Conservation (phyloP, 2,797 vertebrate genomes). For the Sebastolobus altivelis region DNA sequence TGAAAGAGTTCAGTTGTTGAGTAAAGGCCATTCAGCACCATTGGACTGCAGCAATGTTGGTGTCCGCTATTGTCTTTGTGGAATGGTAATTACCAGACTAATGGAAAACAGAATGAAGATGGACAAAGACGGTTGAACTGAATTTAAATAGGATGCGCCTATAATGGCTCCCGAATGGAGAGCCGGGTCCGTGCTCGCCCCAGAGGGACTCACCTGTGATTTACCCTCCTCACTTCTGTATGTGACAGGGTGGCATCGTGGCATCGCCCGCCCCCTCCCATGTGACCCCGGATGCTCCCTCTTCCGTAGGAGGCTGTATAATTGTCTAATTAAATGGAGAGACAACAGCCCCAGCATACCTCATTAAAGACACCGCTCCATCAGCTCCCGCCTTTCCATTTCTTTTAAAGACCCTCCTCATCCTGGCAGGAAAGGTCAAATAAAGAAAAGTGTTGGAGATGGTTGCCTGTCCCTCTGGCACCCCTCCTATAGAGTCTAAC, state of each 20-base stretch:
- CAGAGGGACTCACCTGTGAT: slow-evolving; percentile 78
- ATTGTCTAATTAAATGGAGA: slow-evolving; percentile 85
- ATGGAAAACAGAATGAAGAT: slow-evolving; percentile 64
- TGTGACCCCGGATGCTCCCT: slow-evolving; percentile 74
- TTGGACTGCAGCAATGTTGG: slow-evolving; percentile 18
- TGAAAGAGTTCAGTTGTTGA: slow-evolving; percentile 15
- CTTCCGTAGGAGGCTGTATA: slow-evolving; percentile 76
- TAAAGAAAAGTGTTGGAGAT: slow-evolving; percentile 37
- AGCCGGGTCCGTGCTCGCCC: slow-evolving; percentile 44
- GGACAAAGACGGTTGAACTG: slow-evolving; percentile 59
- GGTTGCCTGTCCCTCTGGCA: slow-evolving; percentile 19
- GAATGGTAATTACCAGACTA: slow-evolving; percentile 55
- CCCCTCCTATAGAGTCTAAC: slow-evolving; percentile 17
- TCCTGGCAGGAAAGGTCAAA: slow-evolving; percentile 81
- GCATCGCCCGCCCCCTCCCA: slow-evolving; percentile 59
- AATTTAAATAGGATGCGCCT: slow-evolving; percentile 63
- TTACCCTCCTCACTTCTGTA: slow-evolving; percentile 58
- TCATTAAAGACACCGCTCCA: slow-evolving; percentile 81
- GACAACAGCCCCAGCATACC: slow-evolving; percentile 74
- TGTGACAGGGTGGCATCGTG: slow-evolving; percentile 73
- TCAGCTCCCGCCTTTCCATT: slow-evolving; percentile 64
- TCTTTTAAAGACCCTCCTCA: slow-evolving; percentile 49
- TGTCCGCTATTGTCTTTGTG: slow-evolving; percentile 31
- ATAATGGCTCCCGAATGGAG: slow-evolving; percentile 73
- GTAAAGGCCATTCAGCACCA: slow-evolving; percentile 28